Base-by-base conservation (phyloP, 1,140 invertebrate genomes). In the Diorhabda carinulata region DNA sequence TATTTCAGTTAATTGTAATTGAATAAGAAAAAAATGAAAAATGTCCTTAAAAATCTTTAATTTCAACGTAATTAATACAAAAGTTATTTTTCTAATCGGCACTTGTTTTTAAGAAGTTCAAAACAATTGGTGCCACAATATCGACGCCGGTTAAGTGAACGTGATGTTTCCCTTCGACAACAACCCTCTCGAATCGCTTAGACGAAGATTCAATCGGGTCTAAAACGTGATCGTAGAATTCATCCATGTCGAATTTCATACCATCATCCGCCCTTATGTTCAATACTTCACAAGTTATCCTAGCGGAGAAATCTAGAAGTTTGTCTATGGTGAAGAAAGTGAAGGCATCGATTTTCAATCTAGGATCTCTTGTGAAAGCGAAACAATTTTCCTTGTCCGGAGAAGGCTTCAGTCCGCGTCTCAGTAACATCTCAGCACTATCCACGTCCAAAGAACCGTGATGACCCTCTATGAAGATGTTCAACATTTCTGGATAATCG, bases 111-210 rank as follows among this genome's bases (percentile, higher is more conserved):
- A 25, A 25, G 25, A 25, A 25, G 25, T 25, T 25, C 25, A 25
- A 25, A 25, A 93, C 87, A 67, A 88, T 81, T 5, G 83, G 80
- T n/a, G 86, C 85, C 63, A 95, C 83, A 77, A 83, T 87, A 69
- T 90, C 86, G 3, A 92, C 90, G 62, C 91, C 83, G 68, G 92
- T 92, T 45, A 96, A 82, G 77, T 96, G 94, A 4, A 95, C 85
- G 77, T 95, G 93, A 84, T 96, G 94, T 3, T 88, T 90, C 1
- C 93, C 94, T 60, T 89, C 85, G 0, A 96, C 88, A 78, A 90
- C 85, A 43, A 89, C 83, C 70, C 88, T 91, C 43, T 86, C 84
- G 68, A 93, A 88, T 61, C 83, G 84, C 41, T 75, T 79, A 0
- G 90, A 84, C 10, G 76, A 81, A 57, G 84, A 67, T 78, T 87